Conservation (phyloP, 2,888 invertebrate species). For the Rhogogaster chlorosoma region DNA sequence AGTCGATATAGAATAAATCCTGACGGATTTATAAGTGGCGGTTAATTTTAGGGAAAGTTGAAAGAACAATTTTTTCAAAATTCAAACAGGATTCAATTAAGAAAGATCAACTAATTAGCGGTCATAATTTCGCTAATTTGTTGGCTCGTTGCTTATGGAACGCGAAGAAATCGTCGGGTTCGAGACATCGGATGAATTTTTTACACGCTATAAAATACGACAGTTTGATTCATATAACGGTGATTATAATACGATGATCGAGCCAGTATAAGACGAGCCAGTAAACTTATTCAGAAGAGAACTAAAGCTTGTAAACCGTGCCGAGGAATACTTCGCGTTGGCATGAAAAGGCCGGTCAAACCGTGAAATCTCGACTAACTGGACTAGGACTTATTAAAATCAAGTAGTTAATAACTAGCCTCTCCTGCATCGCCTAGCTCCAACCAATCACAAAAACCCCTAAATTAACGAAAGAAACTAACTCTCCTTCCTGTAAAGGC, state of each 20-base stretch:
- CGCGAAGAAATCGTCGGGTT: not conserved
- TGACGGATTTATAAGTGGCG: not conserved
- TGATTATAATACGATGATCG: constrained; percentile 15
- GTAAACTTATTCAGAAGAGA: not conserved
- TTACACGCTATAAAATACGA: not conserved
- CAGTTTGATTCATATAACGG: not conserved
- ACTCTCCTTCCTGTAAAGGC: not conserved
- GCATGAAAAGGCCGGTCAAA: constrained; percentile 6
- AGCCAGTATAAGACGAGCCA: not conserved
- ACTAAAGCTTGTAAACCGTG: not conserved
- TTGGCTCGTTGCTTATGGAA: not conserved
- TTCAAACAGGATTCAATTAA: not conserved
- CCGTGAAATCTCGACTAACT: constrained; percentile 24
- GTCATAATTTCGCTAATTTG: not conserved
- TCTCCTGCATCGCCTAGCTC: not conserved
- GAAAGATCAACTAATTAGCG: not conserved
- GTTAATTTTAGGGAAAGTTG: not conserved
- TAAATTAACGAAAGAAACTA: not conserved
- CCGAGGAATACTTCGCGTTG: constrained; percentile 8
- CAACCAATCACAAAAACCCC: not conserved
- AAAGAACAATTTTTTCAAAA: not conserved
- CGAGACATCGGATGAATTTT: not conserved
- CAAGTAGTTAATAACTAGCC: not conserved
- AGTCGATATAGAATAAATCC: not conserved
- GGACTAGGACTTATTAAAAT: constrained; percentile 1